Evolutionary conservation across 2,113 vertebrate species (phyloP).

Genomic region (Hemiscyllium ocellatum): DNA sequence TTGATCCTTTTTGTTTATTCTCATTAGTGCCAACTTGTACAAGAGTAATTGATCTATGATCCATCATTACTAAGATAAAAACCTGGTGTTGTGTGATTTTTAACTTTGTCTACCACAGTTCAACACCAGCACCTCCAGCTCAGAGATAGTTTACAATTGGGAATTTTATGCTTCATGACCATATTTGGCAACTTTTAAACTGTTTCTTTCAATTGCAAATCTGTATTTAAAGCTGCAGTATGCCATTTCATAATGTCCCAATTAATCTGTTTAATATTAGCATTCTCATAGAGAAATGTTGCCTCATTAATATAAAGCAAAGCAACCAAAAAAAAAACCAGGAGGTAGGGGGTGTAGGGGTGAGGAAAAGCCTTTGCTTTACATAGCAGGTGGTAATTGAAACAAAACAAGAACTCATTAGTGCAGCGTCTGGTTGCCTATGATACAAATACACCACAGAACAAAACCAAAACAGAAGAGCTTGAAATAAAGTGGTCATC

Average conservation of each 20-base stretch:
- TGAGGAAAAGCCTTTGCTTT: slow-evolving; percentile 67
- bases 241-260: slow-evolving; percentile 74
- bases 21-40: neutral
- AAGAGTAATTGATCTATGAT: slow-evolving; percentile 14
- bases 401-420: slow-evolving; percentile 99
- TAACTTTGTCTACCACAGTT: too few relatives aligned
- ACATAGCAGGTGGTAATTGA: slow-evolving; percentile 99
- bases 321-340: slow-evolving; percentile 1
- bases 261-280: slow-evolving; percentile 80
- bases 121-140: too few relatives aligned
- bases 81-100: too few relatives aligned
- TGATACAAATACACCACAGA: slow-evolving; percentile 95
- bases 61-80: neutral
- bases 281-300: slow-evolving; percentile 74
- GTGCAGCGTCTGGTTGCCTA: slow-evolving; percentile 95
- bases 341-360: slow-evolving; percentile 6
- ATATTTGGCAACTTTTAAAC: slow-evolving; percentile 65
- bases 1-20: neutral
- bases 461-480: slow-evolving; percentile 95
- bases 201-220: slow-evolving; percentile 69
- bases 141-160: neutral
- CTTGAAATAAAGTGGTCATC: slow-evolving; percentile 99
- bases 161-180: slow-evolving; percentile 43
- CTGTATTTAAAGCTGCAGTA: slow-evolving; percentile 77
- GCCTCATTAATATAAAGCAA: slow-evolving; percentile 67